Percentiles rank a stretch among this genome's conserved stretches.
phyloP scores from a whole-genome alignment of 2,113 vertebrate species.

The Nothocercus nigrocapillus region DNA sequence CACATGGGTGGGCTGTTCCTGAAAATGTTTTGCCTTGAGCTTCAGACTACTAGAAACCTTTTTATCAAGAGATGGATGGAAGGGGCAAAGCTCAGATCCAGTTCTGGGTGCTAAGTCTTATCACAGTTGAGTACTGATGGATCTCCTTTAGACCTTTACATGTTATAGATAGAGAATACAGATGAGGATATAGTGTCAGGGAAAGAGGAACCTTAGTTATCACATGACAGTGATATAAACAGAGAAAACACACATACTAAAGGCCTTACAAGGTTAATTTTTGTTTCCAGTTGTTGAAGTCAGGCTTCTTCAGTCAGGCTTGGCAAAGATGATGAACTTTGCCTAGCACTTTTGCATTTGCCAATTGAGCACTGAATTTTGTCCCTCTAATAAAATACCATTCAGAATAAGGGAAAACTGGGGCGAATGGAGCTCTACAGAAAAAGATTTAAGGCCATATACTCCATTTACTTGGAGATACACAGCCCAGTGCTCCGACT shows the following conservation, averaged over 20 bases:
- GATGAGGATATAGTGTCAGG: too few species aligned
- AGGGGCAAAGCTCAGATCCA: too few species aligned
- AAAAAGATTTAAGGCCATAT: not conserved
- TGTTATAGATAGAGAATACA: too few species aligned
- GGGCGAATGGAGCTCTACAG: not conserved
- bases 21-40: too few species aligned
- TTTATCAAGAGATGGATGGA: too few species aligned
- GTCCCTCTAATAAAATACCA: not conserved
- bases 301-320: not conserved
- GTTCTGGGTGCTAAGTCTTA: too few species aligned
- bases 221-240: not conserved
- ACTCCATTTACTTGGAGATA: not conserved
- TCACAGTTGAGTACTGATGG: too few species aligned
- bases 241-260: not conserved
- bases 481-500: not conserved
- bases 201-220: not conserved
- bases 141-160: too few species aligned
- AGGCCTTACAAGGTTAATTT: not conserved
- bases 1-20: too few species aligned
- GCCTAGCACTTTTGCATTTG: not conserved
- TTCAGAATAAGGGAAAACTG: not conserved
- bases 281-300: not conserved
- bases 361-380: not conserved
- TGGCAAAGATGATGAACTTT: not conserved
- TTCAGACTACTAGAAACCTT: too few species aligned